Evolutionary conservation across 2,797 vertebrate species (phyloP), one percentile per base, ranked within the genome.

Genomic region (Todus mexicanus): DNA sequence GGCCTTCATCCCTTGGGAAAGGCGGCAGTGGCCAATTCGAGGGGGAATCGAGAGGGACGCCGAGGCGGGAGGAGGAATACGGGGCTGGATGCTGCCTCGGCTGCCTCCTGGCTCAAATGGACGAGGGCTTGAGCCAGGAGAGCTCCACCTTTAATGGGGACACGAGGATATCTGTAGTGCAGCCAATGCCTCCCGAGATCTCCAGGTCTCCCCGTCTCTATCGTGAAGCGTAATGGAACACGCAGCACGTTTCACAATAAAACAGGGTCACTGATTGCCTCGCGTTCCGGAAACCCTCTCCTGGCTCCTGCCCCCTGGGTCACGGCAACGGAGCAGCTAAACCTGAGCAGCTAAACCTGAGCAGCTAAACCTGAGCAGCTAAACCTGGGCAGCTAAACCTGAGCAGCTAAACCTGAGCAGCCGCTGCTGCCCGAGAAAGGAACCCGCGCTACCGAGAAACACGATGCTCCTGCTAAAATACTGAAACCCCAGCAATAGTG

Each of bases 211-310:
- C 3, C 5, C 22, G 3, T 3, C 9, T 4, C 53, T 31, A 73
- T 43, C 0, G 0, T 7, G 33, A 11, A n/a, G 75, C 10, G 2
- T 9, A 54, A 4, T 1, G 27, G 29, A 17, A 54, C 22, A 27
- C 11, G 1, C 13, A 27, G 48, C 0, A 0, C 0, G 1, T 3
- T 48, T 29, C 40, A 60, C 51, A 2, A 5, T 5, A 9, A 15
- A 78, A 42, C 7, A 14, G 35, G 15, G 22, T 47, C 65, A 63
- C 22, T 33, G 22, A n/a, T 8, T 16, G 16, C 60, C 17, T 9
- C 61, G 9, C 9, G 0, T 15, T 6, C 72, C 25, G 68, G 19
- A 54, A 57, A 64, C 21, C 47, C 37, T 38, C 16, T 56, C 60
- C 37, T 25, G 43, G 79, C 69, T 43, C 12, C 72, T 47, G 72